Conservation (phyloP, 2,797 vertebrate genomes). For the Mormyrops boulengeri region DNA sequence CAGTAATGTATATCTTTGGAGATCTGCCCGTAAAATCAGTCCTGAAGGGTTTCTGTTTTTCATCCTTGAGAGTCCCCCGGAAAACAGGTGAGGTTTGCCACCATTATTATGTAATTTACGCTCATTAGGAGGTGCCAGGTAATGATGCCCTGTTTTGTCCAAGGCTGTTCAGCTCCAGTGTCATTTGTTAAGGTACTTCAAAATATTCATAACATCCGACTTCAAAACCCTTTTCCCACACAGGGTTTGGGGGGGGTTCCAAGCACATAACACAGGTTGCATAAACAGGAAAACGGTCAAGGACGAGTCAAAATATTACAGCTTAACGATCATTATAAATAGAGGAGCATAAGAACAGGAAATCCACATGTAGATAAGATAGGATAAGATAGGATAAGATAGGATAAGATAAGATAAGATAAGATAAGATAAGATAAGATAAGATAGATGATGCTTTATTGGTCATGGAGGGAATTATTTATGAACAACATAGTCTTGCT, state of each 20-base stretch:
- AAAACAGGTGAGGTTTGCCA: not conserved
- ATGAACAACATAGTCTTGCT: not conserved
- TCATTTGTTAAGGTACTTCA: not conserved
- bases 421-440: not conserved
- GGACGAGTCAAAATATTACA: not conserved
- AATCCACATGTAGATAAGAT: not conserved
- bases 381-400: not conserved
- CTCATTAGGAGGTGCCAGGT: not conserved
- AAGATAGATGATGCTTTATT: not conserved
- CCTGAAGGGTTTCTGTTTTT: not conserved
- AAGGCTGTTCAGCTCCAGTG: not conserved
- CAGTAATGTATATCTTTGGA: not conserved
- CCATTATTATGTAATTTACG: not conserved
- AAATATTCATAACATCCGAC: not conserved
- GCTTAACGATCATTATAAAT: not conserved
- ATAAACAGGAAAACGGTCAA: not conserved
- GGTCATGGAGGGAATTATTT: not conserved
- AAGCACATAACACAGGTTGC: not conserved
- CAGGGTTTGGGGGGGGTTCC: not conserved
- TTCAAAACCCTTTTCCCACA: not conserved
- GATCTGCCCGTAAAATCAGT: not conserved
- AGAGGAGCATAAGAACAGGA: not conserved
- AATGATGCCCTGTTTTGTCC: not conserved
- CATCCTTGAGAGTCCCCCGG: not conserved
- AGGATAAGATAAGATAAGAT: not conserved